phyloP scores from a whole-genome alignment of 1,140 invertebrate genomes.

The Wasmannia auropunctata region DNA sequence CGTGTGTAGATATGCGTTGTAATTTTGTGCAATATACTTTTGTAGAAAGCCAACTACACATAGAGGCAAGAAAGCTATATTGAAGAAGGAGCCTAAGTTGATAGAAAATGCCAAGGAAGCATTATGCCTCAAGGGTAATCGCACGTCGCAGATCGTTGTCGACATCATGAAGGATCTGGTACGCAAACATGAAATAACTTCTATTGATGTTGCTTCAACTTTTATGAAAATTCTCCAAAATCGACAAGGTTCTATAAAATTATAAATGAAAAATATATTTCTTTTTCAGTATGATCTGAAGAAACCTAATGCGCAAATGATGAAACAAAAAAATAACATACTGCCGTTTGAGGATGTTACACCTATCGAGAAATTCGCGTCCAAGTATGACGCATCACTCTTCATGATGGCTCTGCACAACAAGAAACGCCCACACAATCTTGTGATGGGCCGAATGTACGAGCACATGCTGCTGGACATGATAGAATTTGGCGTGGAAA shows the following conservation, averaged over 20 bases:
- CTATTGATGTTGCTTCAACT: neutral
- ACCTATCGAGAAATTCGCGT: slow-evolving; percentile 93
- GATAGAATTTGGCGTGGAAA: slow-evolving; percentile 96
- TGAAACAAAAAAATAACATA: slow-evolving; percentile 93
- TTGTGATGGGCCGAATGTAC: slow-evolving; percentile 95
- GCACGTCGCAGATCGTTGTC: slow-evolving; percentile 91
- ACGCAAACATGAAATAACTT: slow-evolving; percentile 76
- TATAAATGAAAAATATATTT: slow-evolving; percentile 67
- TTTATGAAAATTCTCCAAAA: neutral
- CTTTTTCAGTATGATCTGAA: slow-evolving; percentile 90
- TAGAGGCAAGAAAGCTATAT: slow-evolving; percentile 93
- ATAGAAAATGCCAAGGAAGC: slow-evolving; percentile 95
- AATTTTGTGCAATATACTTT: slow-evolving; percentile 34
- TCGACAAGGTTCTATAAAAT: no score
- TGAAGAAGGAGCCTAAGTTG: slow-evolving; percentile 94
- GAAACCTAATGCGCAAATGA: slow-evolving; percentile 92
- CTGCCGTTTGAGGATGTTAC: slow-evolving; percentile 94
- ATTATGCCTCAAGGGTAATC: slow-evolving; percentile 94
- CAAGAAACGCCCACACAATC: slow-evolving; percentile 98
- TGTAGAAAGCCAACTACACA: slow-evolving; percentile 95
- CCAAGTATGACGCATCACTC: slow-evolving; percentile 94
- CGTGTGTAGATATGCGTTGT: neutral
- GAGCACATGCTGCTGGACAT: slow-evolving; percentile 97
- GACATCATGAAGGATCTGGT: slow-evolving; percentile 95
- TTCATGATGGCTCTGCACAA: slow-evolving; percentile 96